phyloP scores from a whole-genome alignment of 1,140 invertebrate genomes.

The Brachystomella parvula region DNA sequence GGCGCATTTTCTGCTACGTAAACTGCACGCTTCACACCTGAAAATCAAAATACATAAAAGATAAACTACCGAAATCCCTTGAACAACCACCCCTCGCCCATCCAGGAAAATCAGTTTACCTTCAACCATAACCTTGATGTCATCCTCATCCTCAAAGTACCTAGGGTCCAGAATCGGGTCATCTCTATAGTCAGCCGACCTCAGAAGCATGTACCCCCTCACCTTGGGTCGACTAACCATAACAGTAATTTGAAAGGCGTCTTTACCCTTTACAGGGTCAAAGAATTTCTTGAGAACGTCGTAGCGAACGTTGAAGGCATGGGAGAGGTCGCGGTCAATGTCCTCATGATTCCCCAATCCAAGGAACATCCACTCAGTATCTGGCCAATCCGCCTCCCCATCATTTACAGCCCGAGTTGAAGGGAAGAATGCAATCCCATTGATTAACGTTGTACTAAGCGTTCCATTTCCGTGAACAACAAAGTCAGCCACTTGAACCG shows the following conservation, averaged over 20 bases:
- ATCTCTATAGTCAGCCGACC: slow-evolving; percentile 30
- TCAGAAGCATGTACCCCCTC: slow-evolving; percentile 29
- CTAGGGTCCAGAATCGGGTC: slow-evolving; percentile 29
- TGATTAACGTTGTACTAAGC: slow-evolving; percentile 30
- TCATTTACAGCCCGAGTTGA: slow-evolving; percentile 27
- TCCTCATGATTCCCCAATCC: slow-evolving; percentile 23
- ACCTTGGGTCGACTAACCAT: slow-evolving; percentile 37
- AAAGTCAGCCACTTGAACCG: slow-evolving; percentile 23
- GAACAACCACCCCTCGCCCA: background rate
- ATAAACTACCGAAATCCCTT: background rate
- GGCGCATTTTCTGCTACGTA: slow-evolving; percentile 37
- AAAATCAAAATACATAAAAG: background rate
- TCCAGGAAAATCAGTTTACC: slow-evolving; percentile 17
- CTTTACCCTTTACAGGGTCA: slow-evolving; percentile 31
- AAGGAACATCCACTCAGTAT: slow-evolving; percentile 38
- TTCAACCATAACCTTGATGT: slow-evolving; percentile 37
- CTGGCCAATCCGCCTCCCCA: slow-evolving; percentile 33
- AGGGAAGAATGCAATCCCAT: slow-evolving; percentile 36
- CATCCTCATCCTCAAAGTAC: slow-evolving; percentile 35
- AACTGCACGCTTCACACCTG: slow-evolving; percentile 33
- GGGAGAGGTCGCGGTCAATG: slow-evolving; percentile 21
- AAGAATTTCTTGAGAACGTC: slow-evolving; percentile 36
- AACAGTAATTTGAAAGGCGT: slow-evolving; percentile 37
- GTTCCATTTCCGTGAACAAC: slow-evolving; percentile 31
- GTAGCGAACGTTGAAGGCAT: slow-evolving; percentile 34